phyloP scores from a whole-genome alignment of 2,888 invertebrate genomes.

The Drosophila algonquin region DNA sequence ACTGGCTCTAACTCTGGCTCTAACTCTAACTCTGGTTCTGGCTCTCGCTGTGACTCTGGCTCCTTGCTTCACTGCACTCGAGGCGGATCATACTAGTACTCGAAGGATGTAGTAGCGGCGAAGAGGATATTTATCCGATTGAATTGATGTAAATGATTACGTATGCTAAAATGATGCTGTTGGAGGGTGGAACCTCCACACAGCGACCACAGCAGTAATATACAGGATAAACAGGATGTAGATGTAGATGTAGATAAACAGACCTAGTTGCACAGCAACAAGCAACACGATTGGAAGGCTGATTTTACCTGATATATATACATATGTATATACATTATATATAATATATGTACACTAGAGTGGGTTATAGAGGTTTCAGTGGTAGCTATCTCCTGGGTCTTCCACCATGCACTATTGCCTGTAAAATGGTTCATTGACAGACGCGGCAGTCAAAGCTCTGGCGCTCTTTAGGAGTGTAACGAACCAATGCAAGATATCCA shows the following conservation, averaged over 20 bases:
- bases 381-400: too few relatives aligned
- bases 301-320: neutral
- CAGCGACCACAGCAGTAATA: neutral
- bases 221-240: too few relatives aligned
- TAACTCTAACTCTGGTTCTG: neutral
- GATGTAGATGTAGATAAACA: too few relatives aligned
- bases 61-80: slow-evolving; percentile 11
- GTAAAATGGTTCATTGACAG: too few relatives aligned
- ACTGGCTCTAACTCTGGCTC: neutral
- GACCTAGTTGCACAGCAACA: too few relatives aligned
- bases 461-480: neutral
- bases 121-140: neutral
- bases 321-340: too few relatives aligned
- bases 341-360: neutral
- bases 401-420: too few relatives aligned
- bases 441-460: neutral
- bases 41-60: neutral
- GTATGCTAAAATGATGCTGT: neutral
- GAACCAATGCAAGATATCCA: neutral
- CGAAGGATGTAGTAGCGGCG: neutral
- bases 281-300: neutral
- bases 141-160: neutral
- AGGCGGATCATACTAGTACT: neutral
- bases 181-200: too few relatives aligned
- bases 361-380: too few relatives aligned